Percentiles rank a stretch among this genome's conserved stretches.
Conservation (phyloP, 2,113 vertebrate species). For the Acinonyx jubatus region DNA sequence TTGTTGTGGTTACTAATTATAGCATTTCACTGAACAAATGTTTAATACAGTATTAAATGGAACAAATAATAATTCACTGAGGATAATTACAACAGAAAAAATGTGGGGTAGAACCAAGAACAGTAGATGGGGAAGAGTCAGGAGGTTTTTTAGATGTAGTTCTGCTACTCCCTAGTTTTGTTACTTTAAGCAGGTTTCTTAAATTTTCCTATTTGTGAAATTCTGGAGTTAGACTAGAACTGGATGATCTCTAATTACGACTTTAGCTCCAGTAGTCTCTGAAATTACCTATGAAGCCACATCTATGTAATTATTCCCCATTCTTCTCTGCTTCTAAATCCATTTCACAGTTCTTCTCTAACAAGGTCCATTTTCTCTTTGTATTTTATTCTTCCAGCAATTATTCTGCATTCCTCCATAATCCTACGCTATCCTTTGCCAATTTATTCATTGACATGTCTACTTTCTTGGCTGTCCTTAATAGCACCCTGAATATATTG, state of each 20-base stretch:
- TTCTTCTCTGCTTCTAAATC: neutral
- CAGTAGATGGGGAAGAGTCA: neutral
- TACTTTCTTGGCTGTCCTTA: neutral
- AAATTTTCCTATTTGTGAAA: neutral
- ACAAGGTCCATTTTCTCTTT: neutral
- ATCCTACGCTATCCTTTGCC: neutral
- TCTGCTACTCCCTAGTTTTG: neutral
- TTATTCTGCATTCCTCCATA: neutral
- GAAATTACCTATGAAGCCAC: neutral
- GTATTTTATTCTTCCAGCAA: slow-evolving; percentile 13
- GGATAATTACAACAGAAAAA: neutral
- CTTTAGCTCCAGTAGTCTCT: neutral
- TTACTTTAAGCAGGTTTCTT: neutral
- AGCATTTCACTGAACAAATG: neutral
- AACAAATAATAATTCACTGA: neutral
- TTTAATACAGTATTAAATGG: neutral
- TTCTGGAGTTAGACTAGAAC: neutral
- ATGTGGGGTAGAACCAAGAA: neutral
- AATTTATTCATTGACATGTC: neutral
- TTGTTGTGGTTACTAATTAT: neutral
- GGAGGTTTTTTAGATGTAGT: neutral
- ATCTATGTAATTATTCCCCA: neutral
- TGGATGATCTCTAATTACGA: neutral
- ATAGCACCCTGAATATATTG: neutral
- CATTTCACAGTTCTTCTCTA: neutral